Evolutionary conservation across 1,140 invertebrate species (phyloP), one percentile per base, ranked within the genome.

Genomic region (Macrosteles quadrilineatus): DNA sequence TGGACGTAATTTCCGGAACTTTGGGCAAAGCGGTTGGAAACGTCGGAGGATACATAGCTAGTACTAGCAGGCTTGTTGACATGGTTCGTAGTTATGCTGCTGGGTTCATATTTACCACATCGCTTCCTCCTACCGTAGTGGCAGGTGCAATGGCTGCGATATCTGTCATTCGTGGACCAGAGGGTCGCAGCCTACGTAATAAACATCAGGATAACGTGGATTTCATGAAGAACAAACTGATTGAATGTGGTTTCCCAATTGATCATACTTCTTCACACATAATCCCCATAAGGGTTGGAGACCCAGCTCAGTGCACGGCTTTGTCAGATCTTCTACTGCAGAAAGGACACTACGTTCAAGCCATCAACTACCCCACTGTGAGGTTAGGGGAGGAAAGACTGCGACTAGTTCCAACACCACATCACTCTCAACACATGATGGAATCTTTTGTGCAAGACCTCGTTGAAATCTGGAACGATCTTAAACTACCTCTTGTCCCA

Each of bases 281-380:
- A 69, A 97, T 99, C 80, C 97, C 97, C 2, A 92, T 98, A 72
- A 79, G 92, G 83, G 90, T 98, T 73, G 95, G 94, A 23, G 89
- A 98, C 82, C 92, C 97, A 2, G 82, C 88, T 62, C 83, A 91
- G 67, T 91, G 90, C 73, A 90, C 87, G 3, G 85, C 89, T 76
- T 85, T 98, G 65, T 95, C 94, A 2, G 94, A 98, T 78, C 83
- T 90, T 23, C 85, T 99, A 77, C 86, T 86, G 74, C 84, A 92
- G 66, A 91, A 91, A 76, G 94, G 94, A 0, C 96, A 98, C 78
- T 99, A 99, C 78, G 91, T 98, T 6, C 95, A 99, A 83, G 93
- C 97, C 0, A 99, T 99, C 72, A 99, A 99, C 81, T 97, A 98
- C 84, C 97, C 97, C 25, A 99, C 97, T 0, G 97, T 99, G 12